Conservation (phyloP, 1,140 invertebrate species). For the Yoshiicerus persimilis region DNA sequence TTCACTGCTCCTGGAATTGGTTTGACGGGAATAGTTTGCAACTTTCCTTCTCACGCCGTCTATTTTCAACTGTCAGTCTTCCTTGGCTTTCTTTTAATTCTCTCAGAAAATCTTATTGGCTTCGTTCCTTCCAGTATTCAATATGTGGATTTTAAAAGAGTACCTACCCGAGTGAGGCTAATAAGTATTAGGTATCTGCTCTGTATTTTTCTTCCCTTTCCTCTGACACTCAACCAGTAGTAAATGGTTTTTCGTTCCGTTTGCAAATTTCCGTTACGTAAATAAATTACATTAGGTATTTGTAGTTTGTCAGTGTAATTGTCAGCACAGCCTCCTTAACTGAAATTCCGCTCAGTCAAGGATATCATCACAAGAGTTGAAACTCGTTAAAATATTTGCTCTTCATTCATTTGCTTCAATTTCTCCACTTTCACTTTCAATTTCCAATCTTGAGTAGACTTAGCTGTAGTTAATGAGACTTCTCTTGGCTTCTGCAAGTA, state of each 20-base stretch:
- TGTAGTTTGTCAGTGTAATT: too few species aligned
- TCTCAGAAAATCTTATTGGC: background rate
- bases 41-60: background rate
- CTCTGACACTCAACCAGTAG: too few species aligned
- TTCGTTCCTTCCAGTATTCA: background rate
- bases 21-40: background rate
- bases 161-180: too few species aligned
- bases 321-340: background rate
- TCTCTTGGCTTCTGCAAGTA: too few species aligned
- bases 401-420: background rate
- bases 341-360: background rate
- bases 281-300: too few species aligned
- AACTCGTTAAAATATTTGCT: background rate
- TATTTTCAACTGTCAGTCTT: background rate
- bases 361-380: background rate
- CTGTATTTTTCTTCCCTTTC: too few species aligned
- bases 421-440: background rate
- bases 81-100: background rate
- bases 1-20: too few species aligned
- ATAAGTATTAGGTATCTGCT: too few species aligned
- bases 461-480: too few species aligned
- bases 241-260: background rate
- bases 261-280: background rate
- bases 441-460: background rate
- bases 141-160: too few species aligned